A percentile compares a stretch with the other conserved stretches of the same genome.
Conservation (phyloP, 2,113 vertebrate species). For the Boleophthalmus pectinirostris region DNA sequence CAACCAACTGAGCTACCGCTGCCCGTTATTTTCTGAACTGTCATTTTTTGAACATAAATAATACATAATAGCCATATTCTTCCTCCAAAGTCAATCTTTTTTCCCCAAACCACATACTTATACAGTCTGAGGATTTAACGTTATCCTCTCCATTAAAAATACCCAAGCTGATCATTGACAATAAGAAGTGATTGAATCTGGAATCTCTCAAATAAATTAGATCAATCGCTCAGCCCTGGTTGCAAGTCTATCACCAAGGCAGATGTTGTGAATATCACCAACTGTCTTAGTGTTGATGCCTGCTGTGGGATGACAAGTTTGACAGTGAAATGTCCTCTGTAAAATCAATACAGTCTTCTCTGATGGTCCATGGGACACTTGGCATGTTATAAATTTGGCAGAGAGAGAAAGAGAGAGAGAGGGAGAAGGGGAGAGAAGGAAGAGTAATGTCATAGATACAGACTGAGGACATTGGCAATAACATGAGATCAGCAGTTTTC, state of each 20-base stretch:
- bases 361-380: constrained; percentile 48
- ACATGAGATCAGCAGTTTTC: constrained; percentile 54
- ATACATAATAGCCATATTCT: no score
- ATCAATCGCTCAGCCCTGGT: neutral
- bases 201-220: no score
- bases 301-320: constrained; percentile 58
- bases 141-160: no score
- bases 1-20: no score
- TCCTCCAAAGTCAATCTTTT: no score
- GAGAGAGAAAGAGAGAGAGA: constrained; percentile 30
- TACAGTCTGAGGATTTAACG: no score
- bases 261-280: neutral
- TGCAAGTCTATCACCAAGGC: neutral
- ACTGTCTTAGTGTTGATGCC: constrained; percentile 42
- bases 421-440: constrained; percentile 14
- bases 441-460: constrained; percentile 59
- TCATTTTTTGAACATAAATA: no score
- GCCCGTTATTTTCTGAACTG: no score
- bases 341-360: constrained; percentile 58
- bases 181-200: no score
- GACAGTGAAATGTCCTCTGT: constrained; percentile 65
- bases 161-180: no score
- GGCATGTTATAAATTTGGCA: constrained; percentile 67
- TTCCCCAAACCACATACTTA: no score
- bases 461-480: constrained; percentile 58